Percentiles rank a stretch among this genome's conserved stretches.
Evolutionary conservation across 2,113 vertebrate genomes (phyloP).

Genomic region (Centropus unirufus): DNA sequence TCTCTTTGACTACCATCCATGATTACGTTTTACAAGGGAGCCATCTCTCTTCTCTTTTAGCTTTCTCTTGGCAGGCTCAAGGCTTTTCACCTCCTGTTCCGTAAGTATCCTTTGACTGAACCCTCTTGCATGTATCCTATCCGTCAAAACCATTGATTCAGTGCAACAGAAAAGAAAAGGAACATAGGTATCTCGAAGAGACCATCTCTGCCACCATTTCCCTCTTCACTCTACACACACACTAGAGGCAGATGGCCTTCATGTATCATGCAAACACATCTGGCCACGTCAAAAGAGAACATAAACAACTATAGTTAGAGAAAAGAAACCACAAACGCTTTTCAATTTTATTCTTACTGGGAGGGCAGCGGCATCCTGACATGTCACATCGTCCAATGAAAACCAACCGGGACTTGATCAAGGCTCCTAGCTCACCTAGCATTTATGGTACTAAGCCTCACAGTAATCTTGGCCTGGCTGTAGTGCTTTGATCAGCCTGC

Average conservation of each 20-base stretch:
- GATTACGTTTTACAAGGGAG: background rate
- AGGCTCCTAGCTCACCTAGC: constrained; percentile 6
- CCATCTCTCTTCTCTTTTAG: background rate
- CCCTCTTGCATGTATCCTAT: background rate
- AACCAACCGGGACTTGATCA: background rate
- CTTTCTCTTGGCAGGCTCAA: background rate
- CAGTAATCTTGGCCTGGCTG: constrained; percentile 11
- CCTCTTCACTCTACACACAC: background rate
- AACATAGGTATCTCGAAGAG: background rate
- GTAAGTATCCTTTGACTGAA: background rate
- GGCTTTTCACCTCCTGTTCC: background rate
- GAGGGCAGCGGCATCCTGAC: constrained; percentile 6
- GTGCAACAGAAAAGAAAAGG: background rate
- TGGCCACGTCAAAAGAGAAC: background rate
- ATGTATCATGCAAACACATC: background rate
- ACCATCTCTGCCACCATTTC: background rate
- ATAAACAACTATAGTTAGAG: background rate
- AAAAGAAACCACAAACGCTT: constrained; percentile 11
- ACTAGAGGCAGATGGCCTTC: background rate
- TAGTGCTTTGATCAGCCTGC: constrained; percentile 14
- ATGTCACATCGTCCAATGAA: constrained; percentile 31
- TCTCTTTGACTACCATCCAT: background rate
- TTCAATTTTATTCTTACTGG: constrained; percentile 60
- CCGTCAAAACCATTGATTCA: background rate
- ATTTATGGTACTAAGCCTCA: background rate